A percentile compares a stretch with the other conserved stretches of the same genome.
Conservation (phyloP, 2,113 vertebrate species). For the Calonectris borealis region DNA sequence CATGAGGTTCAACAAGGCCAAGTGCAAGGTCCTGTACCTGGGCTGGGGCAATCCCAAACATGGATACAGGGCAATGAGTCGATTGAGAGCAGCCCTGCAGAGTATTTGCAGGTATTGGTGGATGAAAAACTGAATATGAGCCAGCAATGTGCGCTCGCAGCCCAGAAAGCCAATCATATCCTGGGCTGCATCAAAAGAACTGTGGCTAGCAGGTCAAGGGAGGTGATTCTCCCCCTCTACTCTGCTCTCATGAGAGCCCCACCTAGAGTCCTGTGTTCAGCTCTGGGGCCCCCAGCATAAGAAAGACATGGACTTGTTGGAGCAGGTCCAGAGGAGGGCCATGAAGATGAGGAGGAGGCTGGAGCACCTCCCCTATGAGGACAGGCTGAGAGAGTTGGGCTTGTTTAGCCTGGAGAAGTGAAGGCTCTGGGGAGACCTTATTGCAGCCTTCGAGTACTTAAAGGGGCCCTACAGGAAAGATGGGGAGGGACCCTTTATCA, state of each 20-base stretch:
- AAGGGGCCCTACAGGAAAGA: not conserved
- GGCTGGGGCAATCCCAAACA: too few species aligned
- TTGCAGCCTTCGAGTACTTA: not conserved
- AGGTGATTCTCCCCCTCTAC: not conserved
- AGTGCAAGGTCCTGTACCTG: too few species aligned
- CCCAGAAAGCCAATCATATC: not conserved
- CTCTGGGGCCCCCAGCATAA: not conserved
- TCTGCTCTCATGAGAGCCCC: not conserved
- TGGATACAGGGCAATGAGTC: too few species aligned
- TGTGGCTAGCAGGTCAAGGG: too few species aligned
- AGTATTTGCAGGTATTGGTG: too few species aligned
- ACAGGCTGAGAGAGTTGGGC: not conserved
- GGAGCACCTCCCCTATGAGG: not conserved
- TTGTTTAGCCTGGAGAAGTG: not conserved
- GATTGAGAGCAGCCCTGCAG: too few species aligned
- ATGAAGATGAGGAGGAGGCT: not conserved
- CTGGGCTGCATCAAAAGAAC: not conserved
- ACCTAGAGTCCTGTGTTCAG: not conserved
- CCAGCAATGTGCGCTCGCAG: fast-evolving
- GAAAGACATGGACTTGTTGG: not conserved
- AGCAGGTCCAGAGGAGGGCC: not conserved
- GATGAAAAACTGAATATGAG: not conserved
- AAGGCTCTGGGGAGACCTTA: not conserved
- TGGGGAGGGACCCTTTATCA: not conserved
- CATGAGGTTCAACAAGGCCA: too few species aligned